Evolutionary conservation across 2,888 invertebrate genomes (phyloP).

Genomic region (Drosophila cyrtoloma): DNA sequence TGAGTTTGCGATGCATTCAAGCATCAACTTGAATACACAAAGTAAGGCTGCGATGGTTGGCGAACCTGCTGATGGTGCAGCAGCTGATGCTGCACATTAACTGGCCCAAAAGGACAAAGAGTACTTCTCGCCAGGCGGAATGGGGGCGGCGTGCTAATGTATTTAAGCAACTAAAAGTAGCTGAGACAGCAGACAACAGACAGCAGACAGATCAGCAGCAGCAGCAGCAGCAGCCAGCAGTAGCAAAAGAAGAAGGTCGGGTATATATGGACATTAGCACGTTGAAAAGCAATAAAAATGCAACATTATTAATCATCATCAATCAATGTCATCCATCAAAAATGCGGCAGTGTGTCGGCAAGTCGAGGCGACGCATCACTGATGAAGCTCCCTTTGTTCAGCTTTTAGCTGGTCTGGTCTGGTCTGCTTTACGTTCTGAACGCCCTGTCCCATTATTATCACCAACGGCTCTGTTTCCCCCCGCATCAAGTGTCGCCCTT

Average conservation of each 20-base stretch:
- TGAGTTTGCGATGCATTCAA: constrained; percentile 78
- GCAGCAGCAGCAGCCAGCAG: neutral
- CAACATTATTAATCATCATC: constrained; percentile 85
- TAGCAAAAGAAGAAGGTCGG: too few species aligned
- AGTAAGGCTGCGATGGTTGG: constrained; percentile 28
- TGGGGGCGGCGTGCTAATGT: constrained; percentile 52
- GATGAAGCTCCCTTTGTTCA: constrained; percentile 47
- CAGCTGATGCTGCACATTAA: constrained; percentile 61
- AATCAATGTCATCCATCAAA: constrained; percentile 84
- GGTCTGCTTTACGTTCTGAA: constrained; percentile 14
- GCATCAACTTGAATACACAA: constrained; percentile 73
- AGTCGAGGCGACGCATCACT: constrained; percentile 38
- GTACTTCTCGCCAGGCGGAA: constrained; percentile 6
- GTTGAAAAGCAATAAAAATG: constrained; percentile 84
- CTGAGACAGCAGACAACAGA: constrained; percentile 28
- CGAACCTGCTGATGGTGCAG: constrained; percentile 43
- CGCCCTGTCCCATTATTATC: constrained; percentile 54
- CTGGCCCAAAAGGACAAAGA: constrained; percentile 29
- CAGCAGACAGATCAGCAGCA: constrained; percentile 1
- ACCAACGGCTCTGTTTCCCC: constrained; percentile 29
- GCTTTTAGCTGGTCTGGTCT: constrained; percentile 24
- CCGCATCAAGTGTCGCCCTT: constrained; percentile 27
- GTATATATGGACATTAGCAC: constrained; percentile 19
- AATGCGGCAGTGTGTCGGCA: constrained; percentile 52
- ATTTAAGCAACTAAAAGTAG: constrained; percentile 57